These are phyloP conservation scores for Heliothis virescens DNA, from an alignment of 1,140 invertebrate genomes.

Conservation along the genomic window DNA sequence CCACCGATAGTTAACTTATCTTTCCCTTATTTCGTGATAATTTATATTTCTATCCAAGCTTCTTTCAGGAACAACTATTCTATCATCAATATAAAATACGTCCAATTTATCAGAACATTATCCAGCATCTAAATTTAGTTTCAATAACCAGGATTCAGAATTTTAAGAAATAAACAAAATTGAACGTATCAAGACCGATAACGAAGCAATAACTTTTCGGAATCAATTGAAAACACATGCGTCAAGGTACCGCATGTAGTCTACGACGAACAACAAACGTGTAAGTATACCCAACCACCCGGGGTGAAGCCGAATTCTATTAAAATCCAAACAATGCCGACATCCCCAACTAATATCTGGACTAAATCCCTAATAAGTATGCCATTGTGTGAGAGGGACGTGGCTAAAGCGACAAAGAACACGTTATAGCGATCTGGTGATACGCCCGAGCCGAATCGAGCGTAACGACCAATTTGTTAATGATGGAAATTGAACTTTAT, in stretches of 20 bases:
- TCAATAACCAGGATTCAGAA: background rate
- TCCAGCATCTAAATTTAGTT: background rate
- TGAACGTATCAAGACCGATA: conserved; percentile 46
- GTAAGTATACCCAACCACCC: conserved; percentile 58
- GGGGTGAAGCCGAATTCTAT: conserved; percentile 81
- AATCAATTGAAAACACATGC: conserved; percentile 55
- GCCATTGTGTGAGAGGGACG: conserved; percentile 85
- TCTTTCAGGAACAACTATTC: no score
- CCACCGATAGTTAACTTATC: no score
- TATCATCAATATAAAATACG: no score
- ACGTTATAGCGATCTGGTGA: conserved; percentile 82
- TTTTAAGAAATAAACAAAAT: conserved; percentile 14
- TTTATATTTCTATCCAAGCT: no score
- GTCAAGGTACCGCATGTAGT: conserved; percentile 45
- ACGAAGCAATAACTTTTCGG: conserved; percentile 36
- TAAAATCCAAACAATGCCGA: conserved; percentile 84
- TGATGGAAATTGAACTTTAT: conserved; percentile 48
- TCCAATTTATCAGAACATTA: no score
- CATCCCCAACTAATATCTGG: conserved; percentile 85
- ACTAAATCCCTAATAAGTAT: conserved; percentile 86
- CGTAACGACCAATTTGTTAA: conserved; percentile 56
- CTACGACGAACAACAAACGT: conserved; percentile 39
- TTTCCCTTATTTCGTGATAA: no score
- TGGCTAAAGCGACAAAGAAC: conserved; percentile 83
- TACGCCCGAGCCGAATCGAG: background rate